Evolutionary conservation across 2,113 vertebrate species (phyloP).

Genomic region (Sminthopsis crassicaudata): DNA sequence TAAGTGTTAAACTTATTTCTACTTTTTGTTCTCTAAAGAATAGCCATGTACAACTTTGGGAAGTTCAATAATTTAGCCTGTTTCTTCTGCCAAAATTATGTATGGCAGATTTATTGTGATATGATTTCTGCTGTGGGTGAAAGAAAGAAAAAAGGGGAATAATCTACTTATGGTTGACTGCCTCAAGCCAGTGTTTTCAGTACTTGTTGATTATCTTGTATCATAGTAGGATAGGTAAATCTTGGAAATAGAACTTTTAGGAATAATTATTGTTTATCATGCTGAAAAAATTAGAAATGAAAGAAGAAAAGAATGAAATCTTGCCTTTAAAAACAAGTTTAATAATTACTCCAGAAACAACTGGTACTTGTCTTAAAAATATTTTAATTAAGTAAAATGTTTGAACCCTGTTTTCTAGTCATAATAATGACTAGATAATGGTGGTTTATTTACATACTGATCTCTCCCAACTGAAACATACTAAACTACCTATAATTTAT

Average conservation of each 20-base stretch:
- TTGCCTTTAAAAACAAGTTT: constrained; percentile 11
- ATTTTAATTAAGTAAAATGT: constrained; percentile 25
- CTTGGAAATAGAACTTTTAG: neutral
- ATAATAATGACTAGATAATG: no score
- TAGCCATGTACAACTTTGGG: neutral
- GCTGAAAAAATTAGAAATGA: constrained; percentile 16
- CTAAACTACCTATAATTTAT: neutral
- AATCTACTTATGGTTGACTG: neutral
- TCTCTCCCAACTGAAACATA: neutral
- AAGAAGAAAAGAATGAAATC: neutral
- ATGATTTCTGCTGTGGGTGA: constrained; percentile 33
- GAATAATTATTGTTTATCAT: neutral
- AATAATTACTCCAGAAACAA: neutral
- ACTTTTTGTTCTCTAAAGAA: constrained; percentile 7
- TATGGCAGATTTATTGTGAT: constrained; percentile 48
- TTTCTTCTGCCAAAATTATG: constrained; percentile 15
- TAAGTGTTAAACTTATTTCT: constrained; percentile 1
- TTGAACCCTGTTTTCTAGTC: constrained; percentile 25
- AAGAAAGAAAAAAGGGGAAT: constrained; percentile 26
- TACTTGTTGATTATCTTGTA: neutral
- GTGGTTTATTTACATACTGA: constrained; percentile 3
- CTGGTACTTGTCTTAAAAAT: constrained; percentile 13
- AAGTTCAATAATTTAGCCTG: neutral
- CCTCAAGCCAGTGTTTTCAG: neutral
- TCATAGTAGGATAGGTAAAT: neutral